These are phyloP conservation scores for Taxidea taxus DNA, from an alignment of 2,113 vertebrate genomes.

Conservation along the genomic window DNA sequence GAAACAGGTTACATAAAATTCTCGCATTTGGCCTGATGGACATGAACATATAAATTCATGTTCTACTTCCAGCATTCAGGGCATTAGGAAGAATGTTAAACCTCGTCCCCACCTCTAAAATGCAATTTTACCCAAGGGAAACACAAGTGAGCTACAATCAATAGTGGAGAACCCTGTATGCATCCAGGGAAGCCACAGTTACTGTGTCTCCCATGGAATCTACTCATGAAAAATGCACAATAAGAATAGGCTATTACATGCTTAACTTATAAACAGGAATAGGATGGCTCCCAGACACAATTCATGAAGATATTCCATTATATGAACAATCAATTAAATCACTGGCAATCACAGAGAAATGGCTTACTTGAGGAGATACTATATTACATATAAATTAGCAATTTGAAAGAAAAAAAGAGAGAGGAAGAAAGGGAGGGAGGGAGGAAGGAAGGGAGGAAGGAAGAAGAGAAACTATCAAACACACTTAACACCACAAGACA, in stretches of 20 bases:
- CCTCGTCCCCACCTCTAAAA: not conserved
- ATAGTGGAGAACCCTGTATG: not conserved
- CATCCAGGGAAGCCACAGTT: not conserved
- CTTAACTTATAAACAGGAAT: slow-evolving; percentile 16
- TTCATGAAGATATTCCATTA: not conserved
- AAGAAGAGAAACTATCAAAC: not conserved
- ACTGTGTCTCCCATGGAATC: not conserved
- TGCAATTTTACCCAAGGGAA: not conserved
- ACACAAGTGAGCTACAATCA: not conserved
- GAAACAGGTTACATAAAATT: not conserved
- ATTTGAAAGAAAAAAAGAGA: not conserved
- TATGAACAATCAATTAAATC: not conserved
- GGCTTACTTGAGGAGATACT: not conserved
- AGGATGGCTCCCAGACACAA: not conserved
- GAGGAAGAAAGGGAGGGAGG: not conserved
- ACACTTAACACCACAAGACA: not conserved
- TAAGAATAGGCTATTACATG: not conserved
- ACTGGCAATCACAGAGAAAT: not conserved
- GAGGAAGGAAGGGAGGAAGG: not conserved
- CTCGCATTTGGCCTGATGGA: not conserved
- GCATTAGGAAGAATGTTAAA: not conserved
- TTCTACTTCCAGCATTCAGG: not conserved
- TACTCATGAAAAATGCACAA: not conserved
- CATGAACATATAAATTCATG: not conserved
- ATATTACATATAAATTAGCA: not conserved